A percentile compares a stretch with the other conserved stretches of the same genome.
Evolutionary conservation across 1,140 invertebrate species (phyloP).

Genomic region (Epicauta chinensis): DNA sequence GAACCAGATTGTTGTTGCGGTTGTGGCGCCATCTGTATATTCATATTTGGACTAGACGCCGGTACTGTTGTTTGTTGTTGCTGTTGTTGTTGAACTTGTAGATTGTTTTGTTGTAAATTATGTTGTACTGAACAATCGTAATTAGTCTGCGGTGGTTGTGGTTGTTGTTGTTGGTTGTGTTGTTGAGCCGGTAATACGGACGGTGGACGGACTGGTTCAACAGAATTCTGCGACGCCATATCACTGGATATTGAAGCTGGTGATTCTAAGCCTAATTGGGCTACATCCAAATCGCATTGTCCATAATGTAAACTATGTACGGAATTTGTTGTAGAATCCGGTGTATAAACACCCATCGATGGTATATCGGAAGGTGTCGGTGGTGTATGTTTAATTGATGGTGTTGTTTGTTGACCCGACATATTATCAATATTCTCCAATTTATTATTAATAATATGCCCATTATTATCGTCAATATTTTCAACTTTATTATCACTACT

Average conservation of each 20-base stretch:
- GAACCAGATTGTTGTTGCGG: slow-evolving; percentile 29
- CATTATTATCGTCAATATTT: background rate
- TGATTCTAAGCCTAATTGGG: slow-evolving; percentile 76
- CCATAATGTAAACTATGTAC: slow-evolving; percentile 75
- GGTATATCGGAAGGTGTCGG: slow-evolving; percentile 56
- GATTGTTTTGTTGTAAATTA: slow-evolving; percentile 48
- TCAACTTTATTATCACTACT: slow-evolving; percentile 2
- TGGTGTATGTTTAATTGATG: slow-evolving; percentile 50
- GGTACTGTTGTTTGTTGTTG: slow-evolving; percentile 37
- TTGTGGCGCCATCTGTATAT: slow-evolving; percentile 32
- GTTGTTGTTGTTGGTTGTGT: slow-evolving; percentile 41
- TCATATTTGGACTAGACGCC: slow-evolving; percentile 36
- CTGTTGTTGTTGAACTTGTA: slow-evolving; percentile 48
- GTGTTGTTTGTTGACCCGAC: slow-evolving; percentile 16
- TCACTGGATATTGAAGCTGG: slow-evolving; percentile 82
- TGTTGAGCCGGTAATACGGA: slow-evolving; percentile 46
- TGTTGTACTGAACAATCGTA: slow-evolving; percentile 56
- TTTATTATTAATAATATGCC: too few species aligned
- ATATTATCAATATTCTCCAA: slow-evolving; percentile 7
- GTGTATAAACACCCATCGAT: slow-evolving; percentile 76
- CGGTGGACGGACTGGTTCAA: slow-evolving; percentile 54
- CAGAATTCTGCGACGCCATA: slow-evolving; percentile 68
- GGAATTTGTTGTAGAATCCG: slow-evolving; percentile 78
- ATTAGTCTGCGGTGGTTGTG: slow-evolving; percentile 47
- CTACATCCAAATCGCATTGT: slow-evolving; percentile 75